A percentile compares a stretch with the other conserved stretches of the same genome.
Evolutionary conservation across 1,140 invertebrate species (phyloP).

Genomic region (Bactericera cockerelli): DNA sequence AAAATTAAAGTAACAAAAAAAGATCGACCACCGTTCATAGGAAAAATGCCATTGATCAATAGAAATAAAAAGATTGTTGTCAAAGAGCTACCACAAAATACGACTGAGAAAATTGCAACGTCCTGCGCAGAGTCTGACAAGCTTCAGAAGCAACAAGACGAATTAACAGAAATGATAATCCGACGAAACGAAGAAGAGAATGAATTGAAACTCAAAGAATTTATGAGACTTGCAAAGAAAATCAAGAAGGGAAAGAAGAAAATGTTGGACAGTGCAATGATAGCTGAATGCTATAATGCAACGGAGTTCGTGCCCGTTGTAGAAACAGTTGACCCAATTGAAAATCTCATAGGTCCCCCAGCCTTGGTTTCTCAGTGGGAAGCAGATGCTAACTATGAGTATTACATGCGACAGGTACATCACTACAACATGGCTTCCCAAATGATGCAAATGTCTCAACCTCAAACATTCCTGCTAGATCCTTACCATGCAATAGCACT

Average conservation of each 20-base stretch:
- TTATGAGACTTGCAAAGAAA: conserved; percentile 1
- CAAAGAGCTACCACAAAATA: not conserved
- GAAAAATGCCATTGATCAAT: conserved; percentile 4
- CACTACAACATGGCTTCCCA: not conserved
- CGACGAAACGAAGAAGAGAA: not conserved
- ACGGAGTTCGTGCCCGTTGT: not conserved
- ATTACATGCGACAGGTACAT: not conserved
- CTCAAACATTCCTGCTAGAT: conserved; percentile 3
- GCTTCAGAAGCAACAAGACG: not conserved
- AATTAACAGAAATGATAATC: not conserved
- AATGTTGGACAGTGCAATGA: not conserved
- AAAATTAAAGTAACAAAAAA: not conserved
- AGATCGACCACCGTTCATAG: not conserved
- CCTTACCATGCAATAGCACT: not conserved
- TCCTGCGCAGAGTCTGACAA: not conserved
- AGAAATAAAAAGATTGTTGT: not conserved
- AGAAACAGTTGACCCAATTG: not conserved
- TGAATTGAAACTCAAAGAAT: conserved; percentile 3
- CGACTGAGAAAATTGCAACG: not conserved
- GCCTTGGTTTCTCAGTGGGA: not conserved
- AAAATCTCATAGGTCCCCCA: not conserved
- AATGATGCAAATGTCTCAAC: conserved; percentile 1
- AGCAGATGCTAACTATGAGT: not conserved
- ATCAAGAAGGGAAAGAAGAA: not conserved
- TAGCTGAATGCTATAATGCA: not conserved